phyloP scores from a whole-genome alignment of 2,888 invertebrate species.

The Drosophila fulvimacula region DNA sequence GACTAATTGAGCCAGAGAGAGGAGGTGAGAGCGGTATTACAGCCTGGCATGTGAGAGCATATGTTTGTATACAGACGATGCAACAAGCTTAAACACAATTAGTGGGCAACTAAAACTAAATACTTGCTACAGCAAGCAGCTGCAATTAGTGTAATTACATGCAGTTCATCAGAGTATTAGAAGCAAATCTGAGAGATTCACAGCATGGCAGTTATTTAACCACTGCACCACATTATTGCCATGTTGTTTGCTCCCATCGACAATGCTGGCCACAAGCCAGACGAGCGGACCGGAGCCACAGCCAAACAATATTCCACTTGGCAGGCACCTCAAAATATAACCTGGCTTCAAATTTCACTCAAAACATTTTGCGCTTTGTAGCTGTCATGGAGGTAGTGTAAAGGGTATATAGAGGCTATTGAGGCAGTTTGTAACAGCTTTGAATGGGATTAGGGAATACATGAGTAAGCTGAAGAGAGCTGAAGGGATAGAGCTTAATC shows the following conservation, averaged over 20 bases:
- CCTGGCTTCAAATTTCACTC: constrained; percentile 67
- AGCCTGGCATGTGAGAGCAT: not conserved
- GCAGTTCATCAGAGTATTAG: constrained; percentile 21
- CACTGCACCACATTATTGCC: constrained; percentile 9
- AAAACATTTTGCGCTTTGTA: constrained; percentile 26
- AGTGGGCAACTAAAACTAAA: constrained; percentile 32
- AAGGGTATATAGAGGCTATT: not conserved
- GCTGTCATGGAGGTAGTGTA: not conserved
- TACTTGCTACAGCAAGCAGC: not conserved
- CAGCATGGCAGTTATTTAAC: constrained; percentile 3
- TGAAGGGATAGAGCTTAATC: not conserved
- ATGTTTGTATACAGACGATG: constrained; percentile 13
- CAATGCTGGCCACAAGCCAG: constrained; percentile 20
- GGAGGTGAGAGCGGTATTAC: constrained; percentile 23
- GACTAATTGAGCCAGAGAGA: constrained; percentile 8
- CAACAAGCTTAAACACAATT: constrained; percentile 58
- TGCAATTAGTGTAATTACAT: constrained; percentile 51
- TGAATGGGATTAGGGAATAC: not conserved
- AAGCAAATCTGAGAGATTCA: constrained; percentile 1
- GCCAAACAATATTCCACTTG: constrained; percentile 27
- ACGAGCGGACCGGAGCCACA: constrained; percentile 7
- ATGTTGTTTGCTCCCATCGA: constrained; percentile 8
- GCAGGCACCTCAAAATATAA: constrained; percentile 43
- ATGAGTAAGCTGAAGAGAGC: not conserved
- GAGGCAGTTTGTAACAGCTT: not conserved